Percentiles rank a stretch among this genome's conserved stretches.
phyloP scores from a whole-genome alignment of 2,888 invertebrate species.

The Hybos culiciformis region DNA sequence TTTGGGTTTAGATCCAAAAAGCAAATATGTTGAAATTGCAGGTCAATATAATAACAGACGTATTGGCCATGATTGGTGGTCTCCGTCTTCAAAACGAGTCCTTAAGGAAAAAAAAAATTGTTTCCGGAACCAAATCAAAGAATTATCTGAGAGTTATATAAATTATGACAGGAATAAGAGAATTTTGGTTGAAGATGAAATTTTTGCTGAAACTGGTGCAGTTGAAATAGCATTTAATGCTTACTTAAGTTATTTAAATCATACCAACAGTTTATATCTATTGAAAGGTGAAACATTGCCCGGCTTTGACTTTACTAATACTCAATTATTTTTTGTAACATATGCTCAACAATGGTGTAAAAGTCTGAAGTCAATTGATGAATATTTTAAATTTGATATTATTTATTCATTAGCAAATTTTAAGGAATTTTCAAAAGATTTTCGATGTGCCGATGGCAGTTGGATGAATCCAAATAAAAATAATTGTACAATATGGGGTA shows the following conservation, averaged over 20 bases:
- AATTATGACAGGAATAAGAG: no score
- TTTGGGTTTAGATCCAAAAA: not conserved
- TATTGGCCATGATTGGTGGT: no score
- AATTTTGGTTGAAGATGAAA: slow-evolving; percentile 2
- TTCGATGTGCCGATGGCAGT: slow-evolving; percentile 5
- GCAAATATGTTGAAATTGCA: not conserved
- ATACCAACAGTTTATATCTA: not conserved
- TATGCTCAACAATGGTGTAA: slow-evolving; percentile 8
- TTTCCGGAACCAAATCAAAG: not conserved
- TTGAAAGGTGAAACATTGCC: slow-evolving; percentile 1
- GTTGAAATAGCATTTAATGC: slow-evolving; percentile 4
- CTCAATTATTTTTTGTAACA: slow-evolving; percentile 6
- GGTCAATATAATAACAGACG: not conserved
- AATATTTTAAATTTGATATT: not conserved
- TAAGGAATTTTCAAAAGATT: slow-evolving; percentile 6
- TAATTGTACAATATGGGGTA: slow-evolving; percentile 3
- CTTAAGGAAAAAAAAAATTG: not conserved
- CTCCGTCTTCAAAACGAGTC: no score
- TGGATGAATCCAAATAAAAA: slow-evolving; percentile 5
- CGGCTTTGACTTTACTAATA: slow-evolving; percentile 2
- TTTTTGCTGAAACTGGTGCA: slow-evolving; percentile 2
- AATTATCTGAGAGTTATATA: no score
- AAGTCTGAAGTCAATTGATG: not conserved
- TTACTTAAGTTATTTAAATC: slow-evolving; percentile 2
- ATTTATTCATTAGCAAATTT: slow-evolving; percentile 3